These are phyloP conservation scores for Lamellibrachia columna DNA, from an alignment of 2,888 invertebrate species.

Conservation along the genomic window DNA sequence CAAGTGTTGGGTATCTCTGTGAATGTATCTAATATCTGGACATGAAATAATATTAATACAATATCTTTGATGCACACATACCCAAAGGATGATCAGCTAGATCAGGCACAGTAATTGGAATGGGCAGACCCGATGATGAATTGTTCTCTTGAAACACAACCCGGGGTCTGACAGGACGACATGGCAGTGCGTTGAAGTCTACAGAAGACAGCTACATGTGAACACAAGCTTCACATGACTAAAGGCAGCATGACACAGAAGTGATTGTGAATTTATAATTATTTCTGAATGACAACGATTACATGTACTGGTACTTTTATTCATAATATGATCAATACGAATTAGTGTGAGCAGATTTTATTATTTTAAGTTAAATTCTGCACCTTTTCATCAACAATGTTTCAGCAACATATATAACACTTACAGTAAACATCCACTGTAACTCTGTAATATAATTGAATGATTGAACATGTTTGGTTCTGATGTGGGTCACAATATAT, in stretches of 20 bases:
- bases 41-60: neutral
- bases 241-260: constrained; percentile 8
- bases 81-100: constrained; percentile 44
- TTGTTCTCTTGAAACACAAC: constrained; percentile 30
- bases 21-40: neutral
- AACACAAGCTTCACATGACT: neutral
- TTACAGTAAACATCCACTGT: no score
- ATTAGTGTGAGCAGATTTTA: no score
- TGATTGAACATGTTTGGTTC: no score
- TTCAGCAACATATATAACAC: no score
- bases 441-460: no score
- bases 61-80: constrained; percentile 25
- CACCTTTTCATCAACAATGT: no score
- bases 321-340: no score
- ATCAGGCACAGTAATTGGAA: constrained; percentile 45
- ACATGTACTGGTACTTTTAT: no score
- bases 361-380: no score
- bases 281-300: neutral
- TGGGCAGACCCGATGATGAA: constrained; percentile 33
- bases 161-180: constrained; percentile 38
- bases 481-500: no score
- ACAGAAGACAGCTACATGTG: neutral
- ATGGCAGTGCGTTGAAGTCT: constrained; percentile 52
- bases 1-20: neutral
- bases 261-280: neutral